These are phyloP conservation scores for Adrianichthys oophorus DNA, from an alignment of 2,797 vertebrate genomes.

Conservation along the genomic window DNA sequence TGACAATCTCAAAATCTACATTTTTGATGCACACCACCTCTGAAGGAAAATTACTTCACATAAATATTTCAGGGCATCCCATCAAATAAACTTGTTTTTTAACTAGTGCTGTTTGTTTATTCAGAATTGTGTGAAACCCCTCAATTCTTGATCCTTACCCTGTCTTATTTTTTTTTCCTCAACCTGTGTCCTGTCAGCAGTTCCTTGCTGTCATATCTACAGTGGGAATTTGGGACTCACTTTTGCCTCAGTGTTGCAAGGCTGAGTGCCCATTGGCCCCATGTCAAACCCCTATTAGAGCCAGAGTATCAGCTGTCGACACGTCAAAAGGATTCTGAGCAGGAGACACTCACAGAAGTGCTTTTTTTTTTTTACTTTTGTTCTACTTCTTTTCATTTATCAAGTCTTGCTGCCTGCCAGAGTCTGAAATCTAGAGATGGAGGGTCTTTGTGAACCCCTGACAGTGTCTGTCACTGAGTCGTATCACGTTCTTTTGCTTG, in stretches of 20 bases:
- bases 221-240: constrained; percentile 15
- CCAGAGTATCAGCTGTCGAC: constrained; percentile 53
- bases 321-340: constrained; percentile 49
- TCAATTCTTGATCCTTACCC: neutral
- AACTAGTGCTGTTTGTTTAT: no score
- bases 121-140: neutral
- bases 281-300: constrained; percentile 58
- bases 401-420: constrained; percentile 46
- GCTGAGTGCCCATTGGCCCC: constrained; percentile 49
- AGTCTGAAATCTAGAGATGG: constrained; percentile 57
- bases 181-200: constrained; percentile 10
- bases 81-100: neutral
- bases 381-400: constrained; percentile 60
- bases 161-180: neutral
- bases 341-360: constrained; percentile 44
- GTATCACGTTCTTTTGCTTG: constrained; percentile 32
- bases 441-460: constrained; percentile 50
- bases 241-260: constrained; percentile 37
- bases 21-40: no score
- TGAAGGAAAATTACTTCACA: no score
- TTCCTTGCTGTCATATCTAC: constrained; percentile 27
- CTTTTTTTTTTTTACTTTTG: constrained; percentile 53
- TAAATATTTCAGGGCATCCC: neutral
- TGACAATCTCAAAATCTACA: neutral
- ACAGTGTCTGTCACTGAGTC: constrained; percentile 55